Conservation (phyloP, 2,888 invertebrate species). For the Stenchaetothrips biformis region DNA sequence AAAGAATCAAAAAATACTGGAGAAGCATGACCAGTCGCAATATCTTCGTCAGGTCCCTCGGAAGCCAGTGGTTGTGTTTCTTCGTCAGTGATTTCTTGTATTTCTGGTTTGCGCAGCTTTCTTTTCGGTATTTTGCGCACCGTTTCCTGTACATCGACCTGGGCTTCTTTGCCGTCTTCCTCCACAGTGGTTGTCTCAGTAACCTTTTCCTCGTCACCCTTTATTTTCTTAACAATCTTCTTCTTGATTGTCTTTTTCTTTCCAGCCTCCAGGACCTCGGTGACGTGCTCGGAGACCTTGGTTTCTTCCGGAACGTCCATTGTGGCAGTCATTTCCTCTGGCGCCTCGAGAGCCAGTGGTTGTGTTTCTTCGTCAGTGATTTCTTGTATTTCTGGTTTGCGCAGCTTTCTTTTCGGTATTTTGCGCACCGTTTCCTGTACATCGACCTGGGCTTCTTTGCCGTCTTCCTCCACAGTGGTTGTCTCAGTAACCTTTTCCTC, state of each 20-base stretch:
- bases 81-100: not conserved
- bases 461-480: slow-evolving; percentile 47
- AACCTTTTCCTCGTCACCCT: slow-evolving; percentile 41
- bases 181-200: slow-evolving; percentile 40
- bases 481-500: slow-evolving; percentile 10
- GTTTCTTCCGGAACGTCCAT: not conserved
- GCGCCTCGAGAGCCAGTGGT: slow-evolving; percentile 30
- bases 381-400: not conserved
- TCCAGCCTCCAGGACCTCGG: slow-evolving; percentile 4
- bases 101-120: not conserved
- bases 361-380: not conserved
- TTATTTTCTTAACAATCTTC: slow-evolving; percentile 39
- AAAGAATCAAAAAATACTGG: no score
- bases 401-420: not conserved
- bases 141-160: slow-evolving; percentile 5
- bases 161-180: not conserved
- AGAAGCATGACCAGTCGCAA: no score
- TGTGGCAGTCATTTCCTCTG: not conserved
- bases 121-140: not conserved
- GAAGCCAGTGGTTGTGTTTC: not conserved
- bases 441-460: slow-evolving; percentile 43
- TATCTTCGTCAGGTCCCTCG: not conserved
- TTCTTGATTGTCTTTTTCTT: slow-evolving; percentile 1
- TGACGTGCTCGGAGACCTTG: slow-evolving; percentile 1
- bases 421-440: slow-evolving; percentile 5